phyloP scores from a whole-genome alignment of 2,113 vertebrate genomes.

The Tursiops truncatus region DNA sequence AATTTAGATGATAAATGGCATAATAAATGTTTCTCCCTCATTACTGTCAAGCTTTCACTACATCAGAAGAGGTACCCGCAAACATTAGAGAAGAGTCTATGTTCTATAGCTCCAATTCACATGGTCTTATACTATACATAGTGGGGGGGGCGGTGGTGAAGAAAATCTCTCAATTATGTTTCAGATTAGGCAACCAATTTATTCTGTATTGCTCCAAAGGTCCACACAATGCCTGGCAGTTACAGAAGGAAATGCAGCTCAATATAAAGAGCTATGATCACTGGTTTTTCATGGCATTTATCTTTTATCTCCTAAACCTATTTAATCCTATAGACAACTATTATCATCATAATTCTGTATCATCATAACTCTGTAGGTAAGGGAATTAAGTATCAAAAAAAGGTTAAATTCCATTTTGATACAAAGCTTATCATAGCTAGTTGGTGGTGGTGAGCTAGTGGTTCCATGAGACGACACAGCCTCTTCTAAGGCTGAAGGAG shows the following conservation, averaged over 20 bases:
- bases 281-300: neutral
- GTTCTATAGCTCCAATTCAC: neutral
- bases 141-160: neutral
- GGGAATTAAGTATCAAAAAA: neutral
- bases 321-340: neutral
- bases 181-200: neutral
- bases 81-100: neutral
- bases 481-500: neutral
- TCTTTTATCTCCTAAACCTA: neutral
- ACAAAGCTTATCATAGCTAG: neutral
- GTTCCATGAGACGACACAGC: neutral
- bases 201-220: neutral
- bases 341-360: neutral
- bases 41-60: neutral
- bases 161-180: neutral
- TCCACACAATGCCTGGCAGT: neutral
- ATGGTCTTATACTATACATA: rapidly evolving
- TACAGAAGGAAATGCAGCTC: neutral
- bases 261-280: neutral
- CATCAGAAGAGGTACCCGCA: neutral
- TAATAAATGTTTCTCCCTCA: neutral
- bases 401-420: neutral
- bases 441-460: neutral
- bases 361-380: neutral
- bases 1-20: neutral